Conservation (phyloP, 2,888 invertebrate species). For the Phytoseiulus persimilis region DNA sequence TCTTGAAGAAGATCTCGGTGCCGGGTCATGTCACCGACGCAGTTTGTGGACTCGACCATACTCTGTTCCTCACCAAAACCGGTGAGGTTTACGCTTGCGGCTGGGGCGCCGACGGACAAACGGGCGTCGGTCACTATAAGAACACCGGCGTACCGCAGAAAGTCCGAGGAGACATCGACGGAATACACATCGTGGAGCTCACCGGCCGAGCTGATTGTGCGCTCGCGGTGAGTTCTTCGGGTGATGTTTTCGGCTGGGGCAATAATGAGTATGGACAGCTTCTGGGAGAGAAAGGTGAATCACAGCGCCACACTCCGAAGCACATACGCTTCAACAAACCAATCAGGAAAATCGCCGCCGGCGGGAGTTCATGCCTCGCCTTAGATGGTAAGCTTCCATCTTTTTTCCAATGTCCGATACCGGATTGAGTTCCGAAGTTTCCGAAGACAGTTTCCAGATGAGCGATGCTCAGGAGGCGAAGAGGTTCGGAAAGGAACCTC, state of each 20-base stretch:
- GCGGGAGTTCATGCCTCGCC: constrained; percentile 75
- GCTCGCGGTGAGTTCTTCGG: constrained; percentile 75
- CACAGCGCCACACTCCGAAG: constrained; percentile 49
- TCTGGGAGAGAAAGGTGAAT: constrained; percentile 52
- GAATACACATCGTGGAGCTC: constrained; percentile 70
- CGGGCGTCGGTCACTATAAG: constrained; percentile 55
- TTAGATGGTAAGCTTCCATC: constrained; percentile 61
- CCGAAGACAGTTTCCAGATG: background rate
- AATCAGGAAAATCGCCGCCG: constrained; percentile 69
- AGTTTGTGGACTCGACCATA: constrained; percentile 84
- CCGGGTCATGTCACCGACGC: constrained; percentile 56
- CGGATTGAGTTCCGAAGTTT: background rate
- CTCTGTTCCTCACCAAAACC: constrained; percentile 66
- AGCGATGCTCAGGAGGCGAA: no score
- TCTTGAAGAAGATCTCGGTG: constrained; percentile 60
- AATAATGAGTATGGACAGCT: constrained; percentile 88
- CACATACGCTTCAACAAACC: constrained; percentile 57
- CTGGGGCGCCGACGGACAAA: constrained; percentile 91
- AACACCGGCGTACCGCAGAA: constrained; percentile 46
- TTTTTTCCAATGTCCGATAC: background rate
- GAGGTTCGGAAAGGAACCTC: no score
- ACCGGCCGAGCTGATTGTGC: constrained; percentile 75
- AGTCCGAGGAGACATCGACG: constrained; percentile 64
- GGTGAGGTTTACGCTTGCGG: constrained; percentile 82
- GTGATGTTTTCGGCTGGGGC: constrained; percentile 93